These are phyloP conservation scores for Heteropelma amictum DNA, from an alignment of 2,888 invertebrate genomes.

Conservation along the genomic window DNA sequence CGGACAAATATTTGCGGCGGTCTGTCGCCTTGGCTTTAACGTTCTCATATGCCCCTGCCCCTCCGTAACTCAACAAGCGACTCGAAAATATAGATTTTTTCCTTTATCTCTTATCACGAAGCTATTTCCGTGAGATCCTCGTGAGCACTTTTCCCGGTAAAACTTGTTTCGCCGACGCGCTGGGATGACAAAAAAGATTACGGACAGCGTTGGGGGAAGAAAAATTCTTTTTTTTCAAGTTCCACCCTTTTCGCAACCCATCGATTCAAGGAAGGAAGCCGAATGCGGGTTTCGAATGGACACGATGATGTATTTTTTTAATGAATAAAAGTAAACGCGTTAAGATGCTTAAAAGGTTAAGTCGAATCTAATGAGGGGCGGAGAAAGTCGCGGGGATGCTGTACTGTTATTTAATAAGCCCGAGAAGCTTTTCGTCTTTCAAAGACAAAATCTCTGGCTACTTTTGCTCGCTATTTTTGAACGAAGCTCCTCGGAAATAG, in stretches of 20 bases:
- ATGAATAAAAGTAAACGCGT: constrained; percentile 35
- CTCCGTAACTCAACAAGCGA: neutral
- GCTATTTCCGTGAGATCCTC: neutral
- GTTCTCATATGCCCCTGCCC: constrained; percentile 34
- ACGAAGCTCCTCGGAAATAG: constrained; percentile 45
- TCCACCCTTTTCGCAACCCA: constrained; percentile 40
- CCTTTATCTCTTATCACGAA: constrained; percentile 29
- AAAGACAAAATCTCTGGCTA: constrained; percentile 64
- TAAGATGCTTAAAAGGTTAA: constrained; percentile 70
- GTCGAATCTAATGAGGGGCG: constrained; percentile 71
- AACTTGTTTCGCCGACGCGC: neutral
- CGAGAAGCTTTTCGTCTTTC: constrained; percentile 73
- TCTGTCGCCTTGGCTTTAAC: constrained; percentile 65
- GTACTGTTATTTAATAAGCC: constrained; percentile 65
- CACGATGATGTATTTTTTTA: neutral
- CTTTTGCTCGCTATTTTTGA: constrained; percentile 42
- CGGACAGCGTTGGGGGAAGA: neutral
- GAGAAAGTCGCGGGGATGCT: constrained; percentile 58
- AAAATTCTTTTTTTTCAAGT: neutral
- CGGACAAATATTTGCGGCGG: constrained; percentile 69
- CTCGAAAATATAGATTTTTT: constrained; percentile 26
- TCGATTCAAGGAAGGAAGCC: no score
- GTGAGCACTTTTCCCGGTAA: constrained; percentile 13
- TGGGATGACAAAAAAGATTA: neutral
- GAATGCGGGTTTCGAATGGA: no score